Evolutionary conservation across 2,888 invertebrate species (phyloP).

Genomic region (Elysia crispata): DNA sequence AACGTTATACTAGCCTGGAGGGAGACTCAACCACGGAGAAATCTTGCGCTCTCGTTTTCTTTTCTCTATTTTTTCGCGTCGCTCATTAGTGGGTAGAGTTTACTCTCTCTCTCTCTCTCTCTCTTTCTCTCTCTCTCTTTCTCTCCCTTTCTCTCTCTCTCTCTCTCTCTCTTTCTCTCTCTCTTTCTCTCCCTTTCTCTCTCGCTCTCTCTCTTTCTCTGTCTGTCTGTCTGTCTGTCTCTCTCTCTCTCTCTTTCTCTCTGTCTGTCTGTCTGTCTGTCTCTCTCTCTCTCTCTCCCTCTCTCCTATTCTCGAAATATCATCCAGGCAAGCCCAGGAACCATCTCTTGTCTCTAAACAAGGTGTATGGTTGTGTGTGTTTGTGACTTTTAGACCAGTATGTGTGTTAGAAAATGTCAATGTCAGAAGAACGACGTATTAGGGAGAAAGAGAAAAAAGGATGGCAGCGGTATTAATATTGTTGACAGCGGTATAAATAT

Average conservation of each 20-base stretch:
- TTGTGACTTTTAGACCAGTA: too few relatives aligned
- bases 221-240: conserved; percentile 20
- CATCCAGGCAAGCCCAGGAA: too few relatives aligned
- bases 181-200: conserved; percentile 12
- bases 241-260: background rate
- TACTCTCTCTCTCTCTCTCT: background rate
- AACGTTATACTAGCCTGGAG: too few relatives aligned
- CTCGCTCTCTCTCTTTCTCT: conserved; percentile 12
- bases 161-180: conserved; percentile 14
- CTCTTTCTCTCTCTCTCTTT: background rate
- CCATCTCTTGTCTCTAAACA: too few relatives aligned
- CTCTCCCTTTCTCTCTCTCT: background rate
- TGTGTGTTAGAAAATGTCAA: too few relatives aligned
- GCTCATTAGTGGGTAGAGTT: background rate
- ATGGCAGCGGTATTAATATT: too few relatives aligned
- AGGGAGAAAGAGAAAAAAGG: too few relatives aligned
- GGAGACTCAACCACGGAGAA: too few relatives aligned
- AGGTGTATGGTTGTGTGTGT: too few relatives aligned
- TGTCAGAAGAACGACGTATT: too few relatives aligned
- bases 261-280: background rate
- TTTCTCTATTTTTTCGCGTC: background rate
- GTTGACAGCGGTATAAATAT: too few relatives aligned
- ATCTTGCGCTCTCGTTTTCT: background rate
- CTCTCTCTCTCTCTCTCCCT: background rate
- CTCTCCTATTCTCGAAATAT: too few relatives aligned